Evolutionary conservation across 23 tunicate genomes (phyloP), one percentile per base, ranked within the genome.

Genomic region (Clavelina lepadiformis): DNA sequence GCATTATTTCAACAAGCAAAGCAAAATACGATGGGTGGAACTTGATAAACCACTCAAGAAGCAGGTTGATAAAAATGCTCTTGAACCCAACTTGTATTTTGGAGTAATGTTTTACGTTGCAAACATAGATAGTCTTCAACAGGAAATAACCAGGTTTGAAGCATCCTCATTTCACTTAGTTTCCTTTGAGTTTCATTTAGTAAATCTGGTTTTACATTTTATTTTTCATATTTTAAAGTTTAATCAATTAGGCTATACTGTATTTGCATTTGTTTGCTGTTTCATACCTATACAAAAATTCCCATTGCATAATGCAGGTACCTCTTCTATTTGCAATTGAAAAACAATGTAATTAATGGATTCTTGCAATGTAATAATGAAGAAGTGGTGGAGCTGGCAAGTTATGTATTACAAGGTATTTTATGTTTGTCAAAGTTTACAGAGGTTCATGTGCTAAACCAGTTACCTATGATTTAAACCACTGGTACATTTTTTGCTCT

Each of bases 141-240:
- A 87, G 47, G 96, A 87, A 60, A 87, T 87, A 13, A 74, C 96
- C 25, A 79, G 96, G 96, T 87, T n/a, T n/a, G n/a, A n/a, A n/a
- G n/a, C n/a, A n/a, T n/a, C n/a, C n/a, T n/a, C n/a, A n/a, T n/a
- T n/a, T n/a, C n/a, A n/a, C n/a, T n/a, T n/a, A n/a, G n/a, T n/a
- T n/a, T n/a, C n/a, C n/a, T n/a, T n/a, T n/a, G n/a, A n/a, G n/a
- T n/a, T n/a, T n/a, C n/a, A n/a, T n/a, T n/a, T n/a, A n/a, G n/a
- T n/a, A n/a, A n/a, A n/a, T n/a, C n/a, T n/a, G n/a, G n/a, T n/a
- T n/a, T n/a, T n/a, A n/a, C n/a, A n/a, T n/a, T n/a, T n/a, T n/a
- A n/a, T n/a, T n/a, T n/a, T n/a, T n/a, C n/a, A n/a, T n/a, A n/a
- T n/a, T n/a, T n/a, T n/a, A n/a, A n/a, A n/a, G n/a, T n/a, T n/a